These are phyloP conservation scores for Gallirallus australis DNA, from an alignment of 2,797 vertebrate genomes.

Conservation along the genomic window DNA sequence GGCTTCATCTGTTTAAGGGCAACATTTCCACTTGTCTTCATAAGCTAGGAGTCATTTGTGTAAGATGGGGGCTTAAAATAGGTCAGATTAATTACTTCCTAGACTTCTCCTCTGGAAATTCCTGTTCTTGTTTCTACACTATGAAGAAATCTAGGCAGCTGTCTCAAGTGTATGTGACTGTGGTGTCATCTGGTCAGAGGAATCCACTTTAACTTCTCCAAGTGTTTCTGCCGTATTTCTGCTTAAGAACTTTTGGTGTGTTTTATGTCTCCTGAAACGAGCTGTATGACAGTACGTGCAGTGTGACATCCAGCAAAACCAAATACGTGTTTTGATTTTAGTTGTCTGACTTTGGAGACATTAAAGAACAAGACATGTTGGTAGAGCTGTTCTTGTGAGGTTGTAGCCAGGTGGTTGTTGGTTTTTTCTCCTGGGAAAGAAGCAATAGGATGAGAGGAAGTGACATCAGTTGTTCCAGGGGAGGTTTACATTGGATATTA, in stretches of 20 bases:
- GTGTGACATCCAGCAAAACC: background rate
- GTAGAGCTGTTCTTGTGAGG: background rate
- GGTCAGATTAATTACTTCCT: background rate
- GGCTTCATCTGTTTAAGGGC: background rate
- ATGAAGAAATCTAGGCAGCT: background rate
- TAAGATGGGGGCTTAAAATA: background rate
- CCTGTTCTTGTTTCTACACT: background rate
- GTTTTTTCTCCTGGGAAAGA: too few relatives aligned
- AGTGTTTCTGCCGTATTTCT: background rate
- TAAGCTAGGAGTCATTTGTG: background rate
- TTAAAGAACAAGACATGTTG: background rate
- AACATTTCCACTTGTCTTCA: background rate
- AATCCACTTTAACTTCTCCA: background rate
- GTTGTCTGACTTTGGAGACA: background rate
- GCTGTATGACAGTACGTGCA: background rate
- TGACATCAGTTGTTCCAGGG: too few relatives aligned
- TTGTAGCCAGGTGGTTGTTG: too few relatives aligned
- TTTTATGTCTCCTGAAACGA: background rate
- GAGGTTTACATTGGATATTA: too few relatives aligned
- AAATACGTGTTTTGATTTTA: background rate
- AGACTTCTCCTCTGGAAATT: background rate
- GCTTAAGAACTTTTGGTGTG: background rate
- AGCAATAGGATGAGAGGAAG: too few relatives aligned
- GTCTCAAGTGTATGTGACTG: background rate
- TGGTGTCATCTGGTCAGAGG: background rate